Evolutionary conservation across 2,113 vertebrate genomes (phyloP), one percentile per base, ranked within the genome.

Genomic region (Lepidiolamprologus cunningtoni): DNA sequence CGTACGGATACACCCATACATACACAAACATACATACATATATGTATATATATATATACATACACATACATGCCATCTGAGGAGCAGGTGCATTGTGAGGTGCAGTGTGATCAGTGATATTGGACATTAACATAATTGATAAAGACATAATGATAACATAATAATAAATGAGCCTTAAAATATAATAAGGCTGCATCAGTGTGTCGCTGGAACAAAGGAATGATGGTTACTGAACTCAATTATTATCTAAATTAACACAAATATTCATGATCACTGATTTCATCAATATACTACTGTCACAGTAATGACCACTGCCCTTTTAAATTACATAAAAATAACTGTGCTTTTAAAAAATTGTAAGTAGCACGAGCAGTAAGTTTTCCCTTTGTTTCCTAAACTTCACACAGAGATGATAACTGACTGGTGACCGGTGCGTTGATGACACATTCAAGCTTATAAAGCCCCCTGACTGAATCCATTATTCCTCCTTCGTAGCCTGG

Each of bases 361-460:
- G 9, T 19, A 8, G 42, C 17, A 50, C 8, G 23, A 21, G 33
- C 11, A 68, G 61, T 8, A 76, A 76, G 42, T 19, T 76, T 76
- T 76, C 42, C 71, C 6, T 19, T 78, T 52, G 73, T 78, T 52
- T 13, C 45, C 26, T 52, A 33, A 78, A 52, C 26, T 52, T 78
- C 10, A 78, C 26, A 4, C 73, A 52, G 42, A 78, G 73, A 9
- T 31, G 9, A 50, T 76, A 76, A 50, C 71, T 50, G 42, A 76
- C 71, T 50, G 71, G 23, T 76, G 71, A 31, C 21, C 42, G 78
- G 78, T 45, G 7, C 3, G 50, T 8, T 19, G 40, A 76, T 50
- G 57, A 81, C 23, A 8, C 82, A 81, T 66, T 83, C 66, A 19
- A 83, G 35, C 11, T n/a, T 84, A 58, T 16, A 13, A 23, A 61